These are phyloP conservation scores for Redunca redunca DNA, from an alignment of 2,113 vertebrate genomes.

Conservation along the genomic window DNA sequence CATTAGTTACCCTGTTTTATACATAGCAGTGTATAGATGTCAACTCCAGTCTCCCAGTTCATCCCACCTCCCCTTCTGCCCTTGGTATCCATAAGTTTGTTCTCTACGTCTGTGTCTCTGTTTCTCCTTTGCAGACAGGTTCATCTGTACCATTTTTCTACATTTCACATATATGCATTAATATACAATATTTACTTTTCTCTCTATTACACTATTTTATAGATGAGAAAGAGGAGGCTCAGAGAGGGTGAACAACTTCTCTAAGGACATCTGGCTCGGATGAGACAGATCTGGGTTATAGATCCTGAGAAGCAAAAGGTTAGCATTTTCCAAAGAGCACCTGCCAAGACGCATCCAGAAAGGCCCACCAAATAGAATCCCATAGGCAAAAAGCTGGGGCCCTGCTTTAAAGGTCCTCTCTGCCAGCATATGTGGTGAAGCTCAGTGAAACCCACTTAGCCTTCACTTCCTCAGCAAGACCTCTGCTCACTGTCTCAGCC, in stretches of 20 bases:
- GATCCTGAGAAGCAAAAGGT: neutral
- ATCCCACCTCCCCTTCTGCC: neutral
- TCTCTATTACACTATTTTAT: neutral
- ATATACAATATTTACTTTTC: neutral
- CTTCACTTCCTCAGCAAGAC: neutral
- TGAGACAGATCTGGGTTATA: neutral
- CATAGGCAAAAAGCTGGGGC: neutral
- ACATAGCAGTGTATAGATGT: neutral
- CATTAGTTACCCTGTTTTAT: neutral
- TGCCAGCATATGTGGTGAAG: rapidly evolving
- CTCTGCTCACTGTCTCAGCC: neutral
- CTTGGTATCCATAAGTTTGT: neutral
- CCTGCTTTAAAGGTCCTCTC: neutral
- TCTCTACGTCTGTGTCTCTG: neutral
- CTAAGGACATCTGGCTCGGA: neutral
- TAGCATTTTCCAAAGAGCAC: neutral
- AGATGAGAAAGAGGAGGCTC: neutral
- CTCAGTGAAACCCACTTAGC: neutral
- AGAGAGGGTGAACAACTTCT: neutral
- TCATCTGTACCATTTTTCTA: neutral
- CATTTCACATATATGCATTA: neutral
- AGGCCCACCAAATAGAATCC: neutral
- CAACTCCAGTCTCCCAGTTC: neutral
- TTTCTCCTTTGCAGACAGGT: neutral
- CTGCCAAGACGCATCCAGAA: neutral